phyloP scores from a whole-genome alignment of 1,140 invertebrate species.

The Odontomachus brunneus region DNA sequence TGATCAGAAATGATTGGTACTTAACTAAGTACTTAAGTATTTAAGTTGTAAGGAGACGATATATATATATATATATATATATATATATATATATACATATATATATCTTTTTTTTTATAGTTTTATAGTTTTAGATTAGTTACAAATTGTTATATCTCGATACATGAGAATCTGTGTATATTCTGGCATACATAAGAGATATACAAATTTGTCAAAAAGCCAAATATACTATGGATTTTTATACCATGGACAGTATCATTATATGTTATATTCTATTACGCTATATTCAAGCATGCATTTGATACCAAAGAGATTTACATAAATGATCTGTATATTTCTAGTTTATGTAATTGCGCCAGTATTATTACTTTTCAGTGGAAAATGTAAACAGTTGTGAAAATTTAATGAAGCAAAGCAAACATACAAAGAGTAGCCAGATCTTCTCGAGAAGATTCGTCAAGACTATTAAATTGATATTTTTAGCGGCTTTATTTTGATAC shows the following conservation, averaged over 20 bases:
- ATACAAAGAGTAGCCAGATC: neutral
- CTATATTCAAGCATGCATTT: neutral
- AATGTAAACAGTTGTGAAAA: neutral
- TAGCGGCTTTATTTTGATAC: neutral
- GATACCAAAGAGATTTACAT: neutral
- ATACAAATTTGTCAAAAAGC: too few species aligned
- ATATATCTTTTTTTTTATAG: too few species aligned
- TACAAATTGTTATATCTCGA: neutral
- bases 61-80: too few species aligned
- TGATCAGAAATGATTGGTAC: neutral
- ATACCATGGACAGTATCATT: neutral
- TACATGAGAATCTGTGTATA: neutral
- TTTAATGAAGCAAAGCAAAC: neutral
- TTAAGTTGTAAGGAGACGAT: too few species aligned
- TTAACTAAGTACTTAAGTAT: neutral
- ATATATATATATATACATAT: too few species aligned
- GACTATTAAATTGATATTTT: neutral
- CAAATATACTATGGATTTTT: neutral
- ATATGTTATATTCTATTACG: neutral
- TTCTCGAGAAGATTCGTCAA: neutral
- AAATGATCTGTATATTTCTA: neutral
- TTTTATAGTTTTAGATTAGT: neutral
- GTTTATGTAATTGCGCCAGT: constrained; percentile 4
- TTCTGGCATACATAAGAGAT: too few species aligned
- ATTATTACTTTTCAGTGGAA: neutral